Conservation (phyloP, 2,113 vertebrate species). For the Podilymbus podiceps region DNA sequence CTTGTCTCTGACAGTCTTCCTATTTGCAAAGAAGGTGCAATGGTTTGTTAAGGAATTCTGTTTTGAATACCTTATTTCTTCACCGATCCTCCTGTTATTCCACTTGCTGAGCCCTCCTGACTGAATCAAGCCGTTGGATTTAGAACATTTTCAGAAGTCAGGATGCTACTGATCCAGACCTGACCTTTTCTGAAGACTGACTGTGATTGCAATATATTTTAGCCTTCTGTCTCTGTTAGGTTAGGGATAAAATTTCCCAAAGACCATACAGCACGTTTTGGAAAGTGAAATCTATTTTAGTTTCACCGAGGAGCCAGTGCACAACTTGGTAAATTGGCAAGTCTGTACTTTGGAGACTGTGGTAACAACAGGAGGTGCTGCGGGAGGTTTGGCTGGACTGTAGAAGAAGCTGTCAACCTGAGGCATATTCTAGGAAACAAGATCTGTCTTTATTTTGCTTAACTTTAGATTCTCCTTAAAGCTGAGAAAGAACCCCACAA, state of each 20-base stretch:
- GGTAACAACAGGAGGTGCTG: not conserved
- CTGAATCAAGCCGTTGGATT: not conserved
- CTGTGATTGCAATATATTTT: not conserved
- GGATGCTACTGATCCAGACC: not conserved
- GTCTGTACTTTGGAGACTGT: not conserved
- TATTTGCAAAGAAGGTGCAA: not conserved
- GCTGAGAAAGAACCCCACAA: not conserved
- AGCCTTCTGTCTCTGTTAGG: not conserved
- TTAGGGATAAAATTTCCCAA: not conserved
- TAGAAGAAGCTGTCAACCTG: not conserved
- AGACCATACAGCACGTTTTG: not conserved
- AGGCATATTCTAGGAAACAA: not conserved
- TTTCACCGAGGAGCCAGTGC: not conserved
- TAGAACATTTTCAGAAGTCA: not conserved
- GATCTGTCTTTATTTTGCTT: not conserved
- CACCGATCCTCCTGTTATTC: not conserved
- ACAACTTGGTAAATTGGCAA: not conserved
- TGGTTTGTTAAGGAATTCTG: not conserved
- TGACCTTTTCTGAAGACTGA: not conserved
- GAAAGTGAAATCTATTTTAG: not conserved
- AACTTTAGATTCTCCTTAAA: not conserved
- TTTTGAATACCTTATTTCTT: not conserved
- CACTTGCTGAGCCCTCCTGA: not conserved
- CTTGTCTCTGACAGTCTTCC: not conserved
- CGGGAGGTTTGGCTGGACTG: not conserved